These are phyloP conservation scores for Lasioglossum vierecki DNA, from an alignment of 2,888 invertebrate genomes.

Conservation along the genomic window DNA sequence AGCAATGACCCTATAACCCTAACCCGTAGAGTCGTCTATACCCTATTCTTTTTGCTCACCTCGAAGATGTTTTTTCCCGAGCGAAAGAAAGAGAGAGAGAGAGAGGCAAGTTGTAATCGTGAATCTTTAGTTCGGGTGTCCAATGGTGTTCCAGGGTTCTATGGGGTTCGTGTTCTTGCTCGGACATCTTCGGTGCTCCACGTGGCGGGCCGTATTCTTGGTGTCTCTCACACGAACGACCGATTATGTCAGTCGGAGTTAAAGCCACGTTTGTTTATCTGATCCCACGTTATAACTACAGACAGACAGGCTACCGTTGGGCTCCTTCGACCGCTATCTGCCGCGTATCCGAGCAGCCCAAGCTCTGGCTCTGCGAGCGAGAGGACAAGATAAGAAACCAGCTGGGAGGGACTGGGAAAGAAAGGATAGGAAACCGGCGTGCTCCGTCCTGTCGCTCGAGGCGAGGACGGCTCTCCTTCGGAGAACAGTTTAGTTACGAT, in stretches of 20 bases:
- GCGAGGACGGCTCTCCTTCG: slow-evolving; percentile 73
- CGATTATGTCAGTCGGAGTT: slow-evolving; percentile 80
- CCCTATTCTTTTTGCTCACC: slow-evolving; percentile 29
- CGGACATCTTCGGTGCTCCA: slow-evolving; percentile 21
- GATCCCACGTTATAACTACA: slow-evolving; percentile 79
- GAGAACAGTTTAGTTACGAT: slow-evolving; percentile 76
- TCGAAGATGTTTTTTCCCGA: slow-evolving; percentile 15
- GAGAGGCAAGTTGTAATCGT: slow-evolving; percentile 14
- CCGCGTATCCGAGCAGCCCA: slow-evolving; percentile 50
- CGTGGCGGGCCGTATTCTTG: slow-evolving; percentile 18
- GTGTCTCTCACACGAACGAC: slow-evolving; percentile 61
- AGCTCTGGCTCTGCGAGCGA: not conserved
- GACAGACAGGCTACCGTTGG: slow-evolving; percentile 72
- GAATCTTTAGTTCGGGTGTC: slow-evolving; percentile 30
- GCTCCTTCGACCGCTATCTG: slow-evolving; percentile 72
- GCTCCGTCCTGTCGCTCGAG: slow-evolving; percentile 73
- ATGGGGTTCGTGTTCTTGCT: not conserved
- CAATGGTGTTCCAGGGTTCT: not conserved
- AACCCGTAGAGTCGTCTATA: slow-evolving; percentile 31
- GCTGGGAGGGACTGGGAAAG: slow-evolving; percentile 17
- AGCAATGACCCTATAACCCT: slow-evolving; percentile 51
- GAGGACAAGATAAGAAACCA: slow-evolving; percentile 26
- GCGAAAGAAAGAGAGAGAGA: not conserved
- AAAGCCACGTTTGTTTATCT: slow-evolving; percentile 80
- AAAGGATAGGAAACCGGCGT: slow-evolving; percentile 34